Percentiles rank a stretch among this genome's conserved stretches.
phyloP scores from a whole-genome alignment of 2,113 vertebrate genomes.

The Archilochus colubris region DNA sequence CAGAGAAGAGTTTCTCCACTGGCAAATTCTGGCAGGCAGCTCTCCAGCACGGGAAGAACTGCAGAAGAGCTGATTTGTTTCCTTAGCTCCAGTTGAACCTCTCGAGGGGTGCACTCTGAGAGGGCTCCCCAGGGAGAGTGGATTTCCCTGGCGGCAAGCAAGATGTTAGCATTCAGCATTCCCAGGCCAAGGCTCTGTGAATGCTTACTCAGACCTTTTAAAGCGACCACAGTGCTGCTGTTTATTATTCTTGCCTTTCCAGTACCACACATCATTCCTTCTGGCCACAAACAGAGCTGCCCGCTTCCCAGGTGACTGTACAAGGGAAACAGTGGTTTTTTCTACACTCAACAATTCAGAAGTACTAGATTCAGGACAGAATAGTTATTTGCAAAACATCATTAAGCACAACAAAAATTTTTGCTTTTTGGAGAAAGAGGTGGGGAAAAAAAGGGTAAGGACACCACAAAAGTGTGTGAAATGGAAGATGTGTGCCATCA shows the following conservation, averaged over 20 bases:
- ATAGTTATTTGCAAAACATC: neutral
- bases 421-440: neutral
- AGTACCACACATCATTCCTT: neutral
- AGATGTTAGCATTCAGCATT: neutral
- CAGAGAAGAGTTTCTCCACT: neutral
- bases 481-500: fast-evolving
- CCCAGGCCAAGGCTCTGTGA: neutral
- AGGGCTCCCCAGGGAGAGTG: neutral
- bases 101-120: fast-evolving
- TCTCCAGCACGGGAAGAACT: neutral
- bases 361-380: neutral
- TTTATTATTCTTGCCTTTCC: neutral
- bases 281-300: neutral
- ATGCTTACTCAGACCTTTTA: neutral
- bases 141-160: neutral
- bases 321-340: neutral
- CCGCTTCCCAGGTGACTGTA: neutral
- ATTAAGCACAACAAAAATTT: neutral
- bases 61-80: neutral
- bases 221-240: neutral
- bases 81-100: neutral
- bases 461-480: neutral
- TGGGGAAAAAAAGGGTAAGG: neutral
- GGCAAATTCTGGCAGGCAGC: neutral
- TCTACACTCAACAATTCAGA: neutral